Base-by-base conservation (phyloP, 2,888 invertebrate genomes). In the Maniola hyperantus region DNA sequence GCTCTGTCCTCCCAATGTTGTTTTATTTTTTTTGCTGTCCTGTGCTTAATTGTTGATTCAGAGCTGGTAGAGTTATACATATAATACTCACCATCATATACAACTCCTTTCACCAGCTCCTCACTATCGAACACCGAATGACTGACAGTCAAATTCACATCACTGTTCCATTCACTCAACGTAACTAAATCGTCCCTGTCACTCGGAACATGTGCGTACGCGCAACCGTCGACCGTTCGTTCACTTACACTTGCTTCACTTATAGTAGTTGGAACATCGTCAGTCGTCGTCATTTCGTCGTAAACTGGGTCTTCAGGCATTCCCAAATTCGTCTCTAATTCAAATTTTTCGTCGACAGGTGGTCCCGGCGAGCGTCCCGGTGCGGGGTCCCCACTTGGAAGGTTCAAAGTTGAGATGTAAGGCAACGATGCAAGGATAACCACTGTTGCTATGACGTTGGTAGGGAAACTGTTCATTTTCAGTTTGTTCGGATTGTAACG, bases 311-410 rank as follows among this genome's bases (percentile, higher is more conserved):
- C 76, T 64, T 73, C 80, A 75, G 74, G 79, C 48, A 69, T 65
- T 61, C 72, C 74, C 59, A 74, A 58, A 60, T 74, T 74, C 8
- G 74, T 71, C 26, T 74, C 74, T 65, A 72, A 57, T 74, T 46
- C 48, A 10, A 18, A 48, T 8, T 70, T 77, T 34, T 67, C 71
- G 26, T 71, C 59, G 42, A 71, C 64, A 74, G 94, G 95, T 74
- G 95, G 95, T 50, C 95, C 95, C 13, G 95, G 95, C 0, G 95
- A 95, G 48, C 95, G 88, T 7, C 95, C 95, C 0, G 95, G 95
- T 0, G 95, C 95, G 13, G 95, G 95, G 80, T 95, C 95, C 64
- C 94, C 94, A 74, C 90, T 93, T 15, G 93, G 93, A 54, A 91
- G 75, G 67, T 81, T 88, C 59, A 91, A 73, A 0, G 87, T 80